Evolutionary conservation across 2,888 invertebrate genomes (phyloP).

Genomic region (Xylophagus ater): DNA sequence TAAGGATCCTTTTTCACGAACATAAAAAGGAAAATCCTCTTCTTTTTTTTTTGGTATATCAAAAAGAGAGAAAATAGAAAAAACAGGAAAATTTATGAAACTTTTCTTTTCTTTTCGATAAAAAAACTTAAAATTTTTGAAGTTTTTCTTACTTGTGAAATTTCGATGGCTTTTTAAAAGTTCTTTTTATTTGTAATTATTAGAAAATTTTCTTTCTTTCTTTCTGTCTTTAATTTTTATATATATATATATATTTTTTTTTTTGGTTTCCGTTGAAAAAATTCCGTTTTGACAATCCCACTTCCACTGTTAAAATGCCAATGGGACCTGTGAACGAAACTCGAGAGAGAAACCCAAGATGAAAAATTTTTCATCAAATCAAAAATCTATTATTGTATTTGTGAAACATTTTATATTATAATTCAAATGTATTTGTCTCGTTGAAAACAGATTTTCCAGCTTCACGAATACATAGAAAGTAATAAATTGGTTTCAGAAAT

Average conservation of each 20-base stretch:
- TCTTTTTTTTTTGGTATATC: constrained; percentile 12
- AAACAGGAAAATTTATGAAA: not conserved
- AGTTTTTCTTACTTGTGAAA: too few species aligned
- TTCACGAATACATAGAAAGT: not conserved
- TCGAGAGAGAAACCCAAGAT: constrained; percentile 23
- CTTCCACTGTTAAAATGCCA: constrained; percentile 40
- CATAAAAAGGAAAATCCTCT: constrained; percentile 9
- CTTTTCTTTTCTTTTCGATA: too few species aligned
- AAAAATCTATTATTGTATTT: constrained; percentile 7
- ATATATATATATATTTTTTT: not conserved
- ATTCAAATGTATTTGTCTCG: not conserved
- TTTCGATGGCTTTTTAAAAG: too few species aligned
- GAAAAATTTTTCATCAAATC: constrained; percentile 22
- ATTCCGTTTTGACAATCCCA: constrained; percentile 25
- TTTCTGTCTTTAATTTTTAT: not conserved
- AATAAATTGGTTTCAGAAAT: too few species aligned
- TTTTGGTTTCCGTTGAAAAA: too few species aligned
- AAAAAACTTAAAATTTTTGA: too few species aligned
- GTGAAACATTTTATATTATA: not conserved
- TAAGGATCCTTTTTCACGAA: too few species aligned
- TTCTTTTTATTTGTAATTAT: not conserved
- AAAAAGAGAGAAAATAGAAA: constrained; percentile 5
- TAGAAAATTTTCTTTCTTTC: not conserved
- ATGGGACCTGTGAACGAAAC: constrained; percentile 31
- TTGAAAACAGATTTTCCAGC: constrained; percentile 12